Base-by-base conservation (phyloP, 2,888 invertebrate species). In the Panopea generosa region DNA sequence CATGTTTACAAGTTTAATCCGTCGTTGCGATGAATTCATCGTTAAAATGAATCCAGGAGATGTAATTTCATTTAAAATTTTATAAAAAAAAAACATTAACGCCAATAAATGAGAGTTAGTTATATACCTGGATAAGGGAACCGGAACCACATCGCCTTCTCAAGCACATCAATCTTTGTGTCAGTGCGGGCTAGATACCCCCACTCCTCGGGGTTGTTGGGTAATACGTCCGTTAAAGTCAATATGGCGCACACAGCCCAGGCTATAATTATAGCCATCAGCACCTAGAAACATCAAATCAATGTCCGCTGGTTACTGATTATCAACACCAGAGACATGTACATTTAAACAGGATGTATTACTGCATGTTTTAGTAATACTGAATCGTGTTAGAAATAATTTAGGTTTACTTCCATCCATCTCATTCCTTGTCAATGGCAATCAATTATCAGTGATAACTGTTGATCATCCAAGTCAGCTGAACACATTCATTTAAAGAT, bases 121-220 rank as follows among this genome's bases (percentile, higher is more conserved):
- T n/a, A n/a, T n/a, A n/a, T 33, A 91, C 90, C 89, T 77, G 97
- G 97, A 52, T 96, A 95, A 94, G 91, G 92, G 62, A 92, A 84
- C 27, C 92, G 76, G 76, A 92, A 90, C 93, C 93, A 93, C 16
- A 87, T 80, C 0, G 93, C 84, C 6, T 86, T 63, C 1, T 62
- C n/a, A 2, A 93, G 74, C 3, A 89, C 91, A 24, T 81, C 70
- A 0, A 65, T 55, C 26, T 86, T 83, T 16, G 83, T 82, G 81
- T 93, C 93, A 0, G 92, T 93, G 3, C 93, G 84, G 2, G 92
- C 92, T 1, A 59, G 52, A 77, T 91, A 88, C 20, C 92, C 91
- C 89, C 90, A 91, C 2, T 75, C 59, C 93, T 92, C 66, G 0
- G 83, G 66, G n/a, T 88, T 82, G 2, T 65, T 57, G 0, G 91